phyloP scores from a whole-genome alignment of 2,113 vertebrate species.

The Phylloscopus trochiloides region DNA sequence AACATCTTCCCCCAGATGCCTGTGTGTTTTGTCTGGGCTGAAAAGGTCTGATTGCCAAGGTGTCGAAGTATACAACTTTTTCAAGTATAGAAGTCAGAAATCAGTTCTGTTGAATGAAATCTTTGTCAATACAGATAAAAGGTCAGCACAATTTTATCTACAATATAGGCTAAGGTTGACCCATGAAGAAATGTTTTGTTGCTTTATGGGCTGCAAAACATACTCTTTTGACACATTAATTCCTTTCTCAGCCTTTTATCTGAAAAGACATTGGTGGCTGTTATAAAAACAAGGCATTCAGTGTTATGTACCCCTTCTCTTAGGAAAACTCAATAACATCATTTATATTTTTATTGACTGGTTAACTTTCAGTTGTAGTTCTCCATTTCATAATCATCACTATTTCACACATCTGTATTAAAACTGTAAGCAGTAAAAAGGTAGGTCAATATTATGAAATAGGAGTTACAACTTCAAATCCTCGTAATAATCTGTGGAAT shows the following conservation, averaged over 20 bases:
- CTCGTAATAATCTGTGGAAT: neutral
- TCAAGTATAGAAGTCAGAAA: slow-evolving; percentile 28
- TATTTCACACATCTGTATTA: neutral
- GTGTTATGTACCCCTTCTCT: neutral
- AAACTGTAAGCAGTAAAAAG: neutral
- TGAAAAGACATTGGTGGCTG: neutral
- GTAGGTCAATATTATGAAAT: neutral
- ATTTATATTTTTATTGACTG: neutral
- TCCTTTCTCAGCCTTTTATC: slow-evolving; percentile 2
- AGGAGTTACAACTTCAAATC: neutral
- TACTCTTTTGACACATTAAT: slow-evolving; percentile 18
- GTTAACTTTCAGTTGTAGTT: neutral
- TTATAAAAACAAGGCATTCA: neutral
- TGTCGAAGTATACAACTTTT: neutral
- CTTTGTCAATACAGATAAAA: slow-evolving; percentile 44
- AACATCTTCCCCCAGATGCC: neutral
- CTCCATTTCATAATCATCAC: neutral
- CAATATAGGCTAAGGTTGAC: neutral
- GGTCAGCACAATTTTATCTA: slow-evolving; percentile 29
- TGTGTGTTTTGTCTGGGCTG: neutral
- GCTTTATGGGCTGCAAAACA: slow-evolving; percentile 26
- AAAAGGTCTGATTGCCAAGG: slow-evolving; percentile 34
- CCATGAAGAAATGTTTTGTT: neutral
- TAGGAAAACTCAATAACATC: neutral
- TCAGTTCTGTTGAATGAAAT: slow-evolving; percentile 13